Evolutionary conservation across 2,113 vertebrate species (phyloP).

Genomic region (Addax nasomaculatus): DNA sequence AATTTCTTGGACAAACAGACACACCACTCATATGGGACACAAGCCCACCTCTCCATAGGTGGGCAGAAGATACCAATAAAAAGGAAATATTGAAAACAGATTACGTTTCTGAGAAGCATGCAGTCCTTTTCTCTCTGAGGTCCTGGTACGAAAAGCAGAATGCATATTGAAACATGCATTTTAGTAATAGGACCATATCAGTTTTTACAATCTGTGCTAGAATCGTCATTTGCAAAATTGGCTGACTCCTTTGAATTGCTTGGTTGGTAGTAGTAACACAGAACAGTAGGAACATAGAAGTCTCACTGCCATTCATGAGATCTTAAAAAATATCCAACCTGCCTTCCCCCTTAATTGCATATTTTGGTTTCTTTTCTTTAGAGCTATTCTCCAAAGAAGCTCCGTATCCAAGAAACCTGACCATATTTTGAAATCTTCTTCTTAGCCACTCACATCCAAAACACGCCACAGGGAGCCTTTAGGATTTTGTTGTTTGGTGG

Average conservation of each 20-base stretch:
- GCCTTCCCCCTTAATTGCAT: background rate
- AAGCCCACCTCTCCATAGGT: background rate
- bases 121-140: background rate
- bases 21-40: background rate
- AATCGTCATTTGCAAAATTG: background rate
- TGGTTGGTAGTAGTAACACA: rapidly evolving
- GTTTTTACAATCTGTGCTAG: background rate
- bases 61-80: background rate
- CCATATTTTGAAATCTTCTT: background rate
- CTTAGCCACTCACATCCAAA: background rate
- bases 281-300: background rate
- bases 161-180: background rate
- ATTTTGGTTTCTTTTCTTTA: background rate
- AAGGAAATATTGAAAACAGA: background rate
- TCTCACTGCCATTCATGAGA: background rate
- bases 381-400: background rate
- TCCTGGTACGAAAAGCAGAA: background rate
- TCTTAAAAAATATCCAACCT: background rate
- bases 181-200: background rate
- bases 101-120: background rate
- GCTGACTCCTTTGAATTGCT: background rate
- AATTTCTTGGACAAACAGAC: background rate
- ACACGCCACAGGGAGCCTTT: background rate
- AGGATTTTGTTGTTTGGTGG: background rate
- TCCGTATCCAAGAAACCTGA: background rate